Evolutionary conservation across 2,888 invertebrate genomes (phyloP).

Genomic region (Glaucopsyche alexis): DNA sequence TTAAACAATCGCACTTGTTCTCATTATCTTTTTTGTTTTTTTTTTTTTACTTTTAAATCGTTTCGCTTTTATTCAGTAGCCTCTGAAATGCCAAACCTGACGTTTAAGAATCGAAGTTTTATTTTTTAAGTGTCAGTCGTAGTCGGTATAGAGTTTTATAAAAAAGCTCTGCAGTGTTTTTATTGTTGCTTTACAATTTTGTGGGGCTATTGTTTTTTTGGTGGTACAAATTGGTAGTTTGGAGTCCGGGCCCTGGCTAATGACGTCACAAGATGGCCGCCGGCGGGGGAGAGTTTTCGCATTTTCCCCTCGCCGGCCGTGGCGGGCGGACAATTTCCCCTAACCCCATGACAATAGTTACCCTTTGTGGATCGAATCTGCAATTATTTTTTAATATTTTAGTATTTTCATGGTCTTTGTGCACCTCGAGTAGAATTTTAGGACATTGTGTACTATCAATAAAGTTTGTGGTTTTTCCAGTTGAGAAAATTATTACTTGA

Average conservation of each 20-base stretch:
- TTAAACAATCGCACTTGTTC: slow-evolving; percentile 57
- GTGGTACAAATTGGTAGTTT: slow-evolving; percentile 33
- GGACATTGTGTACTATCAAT: neutral
- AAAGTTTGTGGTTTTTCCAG: neutral
- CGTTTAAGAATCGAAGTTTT: slow-evolving; percentile 37
- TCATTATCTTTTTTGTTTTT: slow-evolving; percentile 52
- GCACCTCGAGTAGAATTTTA: neutral
- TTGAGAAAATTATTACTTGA: neutral
- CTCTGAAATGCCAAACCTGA: slow-evolving; percentile 56
- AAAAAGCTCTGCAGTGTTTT: neutral
- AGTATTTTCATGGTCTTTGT: slow-evolving; percentile 17
- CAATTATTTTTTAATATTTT: slow-evolving; percentile 27
- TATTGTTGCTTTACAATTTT: neutral
- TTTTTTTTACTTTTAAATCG: slow-evolving; percentile 50
- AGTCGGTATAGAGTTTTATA: slow-evolving; percentile 14
- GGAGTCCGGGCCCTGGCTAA: slow-evolving; percentile 59
- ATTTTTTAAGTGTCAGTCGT: slow-evolving; percentile 32
- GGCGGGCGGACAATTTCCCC: slow-evolving; percentile 45
- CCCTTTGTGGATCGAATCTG: slow-evolving; percentile 13
- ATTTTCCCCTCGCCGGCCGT: slow-evolving; percentile 66
- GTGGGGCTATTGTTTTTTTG: neutral
- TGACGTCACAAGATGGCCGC: slow-evolving; percentile 78
- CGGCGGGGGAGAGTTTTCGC: slow-evolving; percentile 69
- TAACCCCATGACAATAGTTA: neutral
- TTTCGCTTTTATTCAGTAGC: slow-evolving; percentile 55